Evolutionary conservation across 2,888 invertebrate species (phyloP), one percentile per base, ranked within the genome.

Genomic region (Tholera decimalis): DNA sequence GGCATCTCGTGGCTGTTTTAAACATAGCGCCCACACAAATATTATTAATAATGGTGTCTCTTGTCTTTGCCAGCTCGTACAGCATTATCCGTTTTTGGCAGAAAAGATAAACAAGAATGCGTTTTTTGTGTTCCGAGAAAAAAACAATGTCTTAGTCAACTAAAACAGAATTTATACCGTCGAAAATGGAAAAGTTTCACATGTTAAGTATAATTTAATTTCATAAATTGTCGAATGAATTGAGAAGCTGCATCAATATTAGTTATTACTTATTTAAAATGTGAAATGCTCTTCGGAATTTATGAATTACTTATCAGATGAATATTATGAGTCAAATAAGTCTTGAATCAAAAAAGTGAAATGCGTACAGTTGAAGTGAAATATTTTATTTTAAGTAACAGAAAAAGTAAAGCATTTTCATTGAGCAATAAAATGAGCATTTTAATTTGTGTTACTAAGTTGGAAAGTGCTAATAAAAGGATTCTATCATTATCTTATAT

Each of bases 391-490:
- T 18, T 0, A 9, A 26, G 37, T 11, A 26, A n/a, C n/a, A n/a
- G n/a, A n/a, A n/a, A n/a, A n/a, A n/a, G n/a, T n/a, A n/a, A n/a
- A n/a, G n/a, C n/a, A 33, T 39, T 64, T 43, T 54, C 28, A 43
- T 77, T 74, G 73, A 74, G 73, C 77, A 72, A 72, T 56, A 9
- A 33, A 35, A 22, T 74, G 73, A 77, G 77, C 59, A 54, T 55
- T 69, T 22, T 6, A 9, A 22, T n/a, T n/a, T n/a, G 11, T 24
- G 11, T 44, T 50, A 62, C 13, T 44, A 18, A 28, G 28, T 28
- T 28, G n/a, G n/a, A n/a, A n/a, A n/a, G n/a, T n/a, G n/a, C n/a
- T n/a, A n/a, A n/a, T n/a, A 20, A 43, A 18, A 33, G 9, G 2
- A 0, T 15, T 68, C 26, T 55, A 30, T 30, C 20, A 11, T 33